Base-by-base conservation (phyloP, 2,888 invertebrate genomes). In the Gryllus longicercus region DNA sequence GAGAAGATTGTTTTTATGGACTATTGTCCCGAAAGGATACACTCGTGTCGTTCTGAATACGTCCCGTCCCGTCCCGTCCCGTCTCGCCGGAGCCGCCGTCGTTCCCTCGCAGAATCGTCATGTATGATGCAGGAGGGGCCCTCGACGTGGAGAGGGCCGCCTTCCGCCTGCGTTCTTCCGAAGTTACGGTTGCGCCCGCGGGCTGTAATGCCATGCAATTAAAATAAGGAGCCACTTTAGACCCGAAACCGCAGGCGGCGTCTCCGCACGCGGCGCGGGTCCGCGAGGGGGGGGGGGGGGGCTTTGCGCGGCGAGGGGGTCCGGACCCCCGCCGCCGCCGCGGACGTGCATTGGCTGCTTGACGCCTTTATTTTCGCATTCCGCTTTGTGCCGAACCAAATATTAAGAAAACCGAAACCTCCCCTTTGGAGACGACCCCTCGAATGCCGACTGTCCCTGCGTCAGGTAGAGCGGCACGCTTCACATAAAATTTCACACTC, bases 281-380 rank as follows among this genome's bases (percentile, higher is more conserved):
- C n/a, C n/a, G 63, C n/a, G n/a, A 63, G 63, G 63, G 4, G 16
- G 16, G 14, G n/a, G 12, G 12, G 12, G 12, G 12, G 12, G 12
- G 12, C 16, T 16, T 63, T 1, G 63, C 14, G 63, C 14, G 63
- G 63, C 4, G 63, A n/a, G 63, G 63, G 14, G 63, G 63, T 63
- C n/a, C n/a, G 63, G 63, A 63, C 16, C 14, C 16, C 14, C 63
- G 63, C n/a, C n/a, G n/a, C 14, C 63, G 63, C n/a, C n/a, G n/a
- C 63, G 63, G 63, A 63, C 63, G 63, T 63, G 63, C 63, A 63
- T 63, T 63, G 63, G 63, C 63, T n/a, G 4, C 63, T 63, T 63
- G 63, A 63, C 63, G 63, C 63, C 63, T 63, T 63, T 63, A 63
- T 63, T 63, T 63, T 63, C 63, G 63, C 63, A 63, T 63, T 63